Evolutionary conservation across 2,888 invertebrate species (phyloP), one percentile per base, ranked within the genome.

Genomic region (Gandaritis pyraliata): DNA sequence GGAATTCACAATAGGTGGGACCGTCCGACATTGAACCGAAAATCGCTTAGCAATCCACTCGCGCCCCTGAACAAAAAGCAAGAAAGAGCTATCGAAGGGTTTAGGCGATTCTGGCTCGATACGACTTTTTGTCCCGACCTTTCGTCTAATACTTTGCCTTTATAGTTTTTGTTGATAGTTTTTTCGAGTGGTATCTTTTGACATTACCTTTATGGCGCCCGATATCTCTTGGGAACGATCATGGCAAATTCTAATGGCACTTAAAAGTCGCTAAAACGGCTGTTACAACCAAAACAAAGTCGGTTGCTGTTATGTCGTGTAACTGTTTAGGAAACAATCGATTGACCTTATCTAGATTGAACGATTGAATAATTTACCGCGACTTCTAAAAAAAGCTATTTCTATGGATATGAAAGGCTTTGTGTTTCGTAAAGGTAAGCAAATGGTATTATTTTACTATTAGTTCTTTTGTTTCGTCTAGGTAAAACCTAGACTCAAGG

Each of bases 1-100:
- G 77, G 85, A 86, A 90, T 88, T 88, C 89, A 90, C 90, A 90
- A 92, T 90, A 90, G 90, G 89, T 87, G 88, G 87, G 86, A 83
- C 83, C 78, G 72, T 75, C 75, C 69, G 65, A 71, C 81, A 69
- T 79, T 84, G 79, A 79, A 85, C 70, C 78, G 79, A 87, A 83
- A 88, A 85, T 90, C 80, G 86, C 85, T 75, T 77, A 84, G 81
- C 86, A 80, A 74, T 77, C 70, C 72, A 78, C 72, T 74, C 72
- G 66, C 63, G 69, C 74, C 75, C 74, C 70, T 70, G 74, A 81
- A 81, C 76, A 78, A 82, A 84, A 78, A 74, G 75, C 80, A 78
- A 69, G 72, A 56, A 72, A 72, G 75, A 77, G 67, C 68, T 39
- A 61, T 66, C 53, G 49, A 61, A 51, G 63, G 63, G 70, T 69